Evolutionary conservation across 2,888 invertebrate species (phyloP).

Genomic region (Drosophila eohydei): DNA sequence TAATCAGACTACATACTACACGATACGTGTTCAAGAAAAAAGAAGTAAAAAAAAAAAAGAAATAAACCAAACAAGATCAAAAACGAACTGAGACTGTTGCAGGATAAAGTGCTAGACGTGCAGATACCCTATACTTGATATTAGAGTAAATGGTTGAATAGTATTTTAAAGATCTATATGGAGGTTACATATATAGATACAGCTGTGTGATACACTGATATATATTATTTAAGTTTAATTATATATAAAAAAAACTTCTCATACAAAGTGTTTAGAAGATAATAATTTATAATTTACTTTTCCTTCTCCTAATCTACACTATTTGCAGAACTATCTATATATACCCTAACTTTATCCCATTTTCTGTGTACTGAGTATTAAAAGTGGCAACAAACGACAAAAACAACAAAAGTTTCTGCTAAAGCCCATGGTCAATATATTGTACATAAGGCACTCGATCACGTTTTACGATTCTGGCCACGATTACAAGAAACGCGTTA

Average conservation of each 20-base stretch:
- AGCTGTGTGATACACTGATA: not conserved
- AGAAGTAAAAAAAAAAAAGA: conserved; percentile 33
- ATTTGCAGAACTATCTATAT: conserved; percentile 1
- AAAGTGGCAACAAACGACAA: conserved; percentile 41
- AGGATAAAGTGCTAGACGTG: not conserved
- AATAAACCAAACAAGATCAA: conserved; percentile 40
- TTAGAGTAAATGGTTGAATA: not conserved
- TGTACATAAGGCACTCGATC: conserved; percentile 77
- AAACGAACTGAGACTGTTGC: conserved; percentile 14
- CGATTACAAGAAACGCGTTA: conserved; percentile 73
- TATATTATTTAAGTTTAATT: not conserved
- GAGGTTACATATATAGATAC: not conserved
- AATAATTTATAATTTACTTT: not conserved
- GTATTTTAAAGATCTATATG: not conserved
- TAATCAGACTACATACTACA: conserved; percentile 55
- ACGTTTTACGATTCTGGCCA: conserved; percentile 78
- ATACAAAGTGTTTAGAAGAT: no score
- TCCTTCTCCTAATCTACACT: not conserved
- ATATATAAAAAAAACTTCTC: not conserved
- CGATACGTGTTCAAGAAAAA: conserved; percentile 48
- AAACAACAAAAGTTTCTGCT: conserved; percentile 33
- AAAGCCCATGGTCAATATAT: conserved; percentile 60
- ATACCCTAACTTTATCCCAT: conserved; percentile 21
- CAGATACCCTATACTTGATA: conserved; percentile 13
- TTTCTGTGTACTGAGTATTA: conserved; percentile 46